These are phyloP conservation scores for Phycodurus eques DNA, from an alignment of 2,113 vertebrate genomes.

Conservation along the genomic window DNA sequence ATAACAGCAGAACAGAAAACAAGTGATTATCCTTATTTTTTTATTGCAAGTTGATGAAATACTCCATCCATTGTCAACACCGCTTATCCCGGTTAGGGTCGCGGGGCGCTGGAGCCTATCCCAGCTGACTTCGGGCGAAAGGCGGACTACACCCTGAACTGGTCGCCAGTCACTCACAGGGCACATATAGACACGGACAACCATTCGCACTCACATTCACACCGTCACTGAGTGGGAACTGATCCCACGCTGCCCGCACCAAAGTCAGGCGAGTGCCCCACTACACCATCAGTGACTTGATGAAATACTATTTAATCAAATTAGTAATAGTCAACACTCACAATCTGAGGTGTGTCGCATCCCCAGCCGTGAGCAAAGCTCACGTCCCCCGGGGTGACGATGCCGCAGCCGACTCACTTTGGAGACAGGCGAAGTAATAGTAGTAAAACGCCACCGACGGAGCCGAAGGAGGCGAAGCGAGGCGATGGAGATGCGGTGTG, in stretches of 20 bases:
- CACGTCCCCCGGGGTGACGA: slow-evolving; percentile 49
- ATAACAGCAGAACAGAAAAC: not conserved
- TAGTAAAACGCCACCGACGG: not conserved
- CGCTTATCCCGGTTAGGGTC: no score
- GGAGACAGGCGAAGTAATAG: slow-evolving; percentile 13
- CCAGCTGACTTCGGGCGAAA: no score
- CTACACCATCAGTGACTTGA: no score
- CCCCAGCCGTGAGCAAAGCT: slow-evolving; percentile 28
- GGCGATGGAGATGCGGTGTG: slow-evolving; percentile 29
- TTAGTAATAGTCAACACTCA: slow-evolving; percentile 39
- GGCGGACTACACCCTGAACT: no score
- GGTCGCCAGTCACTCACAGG: no score
- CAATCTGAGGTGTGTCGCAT: slow-evolving; percentile 35
- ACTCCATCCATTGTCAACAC: no score
- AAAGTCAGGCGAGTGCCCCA: no score
- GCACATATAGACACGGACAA: no score
- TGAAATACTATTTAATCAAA: not conserved
- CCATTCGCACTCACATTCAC: no score
- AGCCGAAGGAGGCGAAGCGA: not conserved
- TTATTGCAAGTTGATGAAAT: not conserved
- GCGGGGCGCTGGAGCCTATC: no score
- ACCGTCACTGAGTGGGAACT: no score
- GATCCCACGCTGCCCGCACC: no score
- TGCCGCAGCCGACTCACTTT: slow-evolving; percentile 49
- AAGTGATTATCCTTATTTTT: not conserved